Base-by-base conservation (phyloP, 1,140 invertebrate species). In the Solenopsis fugax region DNA sequence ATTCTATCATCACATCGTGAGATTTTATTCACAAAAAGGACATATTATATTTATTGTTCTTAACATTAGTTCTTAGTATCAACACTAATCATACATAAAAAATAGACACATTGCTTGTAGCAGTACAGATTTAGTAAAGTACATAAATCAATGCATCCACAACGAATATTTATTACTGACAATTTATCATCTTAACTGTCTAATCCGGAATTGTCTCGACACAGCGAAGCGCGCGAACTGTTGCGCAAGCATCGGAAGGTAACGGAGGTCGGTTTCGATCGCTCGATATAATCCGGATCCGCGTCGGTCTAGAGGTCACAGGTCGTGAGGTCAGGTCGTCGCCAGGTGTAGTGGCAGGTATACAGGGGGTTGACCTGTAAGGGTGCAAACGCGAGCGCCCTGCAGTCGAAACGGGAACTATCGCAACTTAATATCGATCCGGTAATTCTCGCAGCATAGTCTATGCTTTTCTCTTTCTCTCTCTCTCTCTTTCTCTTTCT, bases 371-470 rank as follows among this genome's bases (percentile, higher is more conserved):
- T 81, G 80, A 62, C 50, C 50, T 52, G 65, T 85, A 88, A 90
- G 86, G 90, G 90, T 86, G 89, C 89, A 91, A 92, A 92, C 93
- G 88, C 93, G 92, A 93, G 93, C 93, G 94, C 93, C 91, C 89
- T 91, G 91, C 92, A 93, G 93, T 92, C 87, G 91, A 92, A 93
- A 93, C 92, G 93, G 92, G 90, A 93, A 94, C 93, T 94, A 94
- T 94, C 92, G 92, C 94, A 92, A 94, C 92, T 94, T 95, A 93
- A 94, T 94, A 95, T 95, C 94, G 94, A 95, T 94, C 94, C 86
- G 72, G 93, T 94, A 94, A 94, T 95, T 95, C 91, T 93, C 92
- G 90, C 92, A 88, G 87, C 62, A 52, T 48, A 69, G 41, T 69
- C 65, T 48, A 41, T 48, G n/a, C 41, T 45, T 67, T 18, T 41